Percentiles rank a stretch among this genome's conserved stretches.
Conservation (phyloP, 2,113 vertebrate species). For the Menidia beryllina region DNA sequence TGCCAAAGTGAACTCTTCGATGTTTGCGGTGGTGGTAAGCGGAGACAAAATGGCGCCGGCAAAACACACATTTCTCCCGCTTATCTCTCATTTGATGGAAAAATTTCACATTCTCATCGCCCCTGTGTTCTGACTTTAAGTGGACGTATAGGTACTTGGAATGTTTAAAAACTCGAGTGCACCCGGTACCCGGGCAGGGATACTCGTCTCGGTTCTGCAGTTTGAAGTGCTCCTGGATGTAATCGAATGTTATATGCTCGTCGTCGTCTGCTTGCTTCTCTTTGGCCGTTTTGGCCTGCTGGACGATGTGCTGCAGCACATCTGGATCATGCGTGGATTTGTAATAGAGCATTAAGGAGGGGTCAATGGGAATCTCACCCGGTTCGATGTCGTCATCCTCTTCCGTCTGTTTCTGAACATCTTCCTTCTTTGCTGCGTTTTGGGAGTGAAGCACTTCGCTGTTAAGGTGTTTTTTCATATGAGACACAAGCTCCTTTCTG, state of each 20-base stretch:
- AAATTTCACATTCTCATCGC: conserved; percentile 92
- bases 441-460: conserved; percentile 77
- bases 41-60: conserved; percentile 92
- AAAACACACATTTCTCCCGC: conserved; percentile 93
- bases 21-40: conserved; percentile 92
- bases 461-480: conserved; percentile 90
- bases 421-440: conserved; percentile 77
- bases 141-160: conserved; percentile 96
- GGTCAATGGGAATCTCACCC: conserved; percentile 77
- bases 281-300: conserved; percentile 73
- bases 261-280: conserved; percentile 73
- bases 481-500: conserved; percentile 89
- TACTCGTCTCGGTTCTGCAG: conserved; percentile 94
- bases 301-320: conserved; percentile 76
- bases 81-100: conserved; percentile 93
- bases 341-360: conserved; percentile 80
- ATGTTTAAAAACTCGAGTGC: conserved; percentile 91
- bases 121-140: conserved; percentile 91
- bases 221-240: conserved; percentile 86
- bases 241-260: conserved; percentile 88
- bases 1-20: conserved; percentile 87
- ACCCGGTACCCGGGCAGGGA: conserved; percentile 91
- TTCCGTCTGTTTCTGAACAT: conserved; percentile 44
- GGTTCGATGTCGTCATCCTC: conserved; percentile 79
- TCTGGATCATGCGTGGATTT: conserved; percentile 84